phyloP scores from a whole-genome alignment of 1,140 invertebrate species.

The Camponotus pennsylvanicus region DNA sequence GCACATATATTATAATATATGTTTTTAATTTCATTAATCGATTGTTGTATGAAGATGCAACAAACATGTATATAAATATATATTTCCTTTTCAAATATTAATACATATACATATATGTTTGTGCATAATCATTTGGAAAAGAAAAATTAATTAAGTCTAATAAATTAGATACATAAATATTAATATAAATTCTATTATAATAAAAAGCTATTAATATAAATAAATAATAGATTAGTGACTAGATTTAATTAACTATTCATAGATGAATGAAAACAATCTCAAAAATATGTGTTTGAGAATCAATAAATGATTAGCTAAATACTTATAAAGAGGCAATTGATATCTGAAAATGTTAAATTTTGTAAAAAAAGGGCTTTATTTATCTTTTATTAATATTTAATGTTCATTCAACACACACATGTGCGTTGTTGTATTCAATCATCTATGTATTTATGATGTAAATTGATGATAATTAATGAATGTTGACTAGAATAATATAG shows the following conservation, averaged over 20 bases:
- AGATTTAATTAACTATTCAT: neutral
- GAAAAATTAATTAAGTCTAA: neutral
- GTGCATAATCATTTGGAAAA: neutral
- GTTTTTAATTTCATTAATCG: neutral
- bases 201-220: neutral
- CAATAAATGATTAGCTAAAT: neutral
- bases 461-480: neutral
- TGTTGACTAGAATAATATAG: conserved; percentile 7
- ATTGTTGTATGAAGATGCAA: neutral
- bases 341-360: neutral
- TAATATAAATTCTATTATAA: neutral
- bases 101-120: neutral
- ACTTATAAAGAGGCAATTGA: neutral
- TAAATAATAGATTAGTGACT: neutral
- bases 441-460: neutral
- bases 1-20: neutral
- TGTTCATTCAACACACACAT: neutral
- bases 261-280: neutral
- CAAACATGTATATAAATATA: neutral
- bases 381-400: neutral
- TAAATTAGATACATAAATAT: neutral
- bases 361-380: neutral
- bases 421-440: neutral
- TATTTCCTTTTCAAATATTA: neutral
- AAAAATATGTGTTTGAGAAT: neutral